Base-by-base conservation (phyloP, 2,113 vertebrate species). In the Perca fluviatilis region DNA sequence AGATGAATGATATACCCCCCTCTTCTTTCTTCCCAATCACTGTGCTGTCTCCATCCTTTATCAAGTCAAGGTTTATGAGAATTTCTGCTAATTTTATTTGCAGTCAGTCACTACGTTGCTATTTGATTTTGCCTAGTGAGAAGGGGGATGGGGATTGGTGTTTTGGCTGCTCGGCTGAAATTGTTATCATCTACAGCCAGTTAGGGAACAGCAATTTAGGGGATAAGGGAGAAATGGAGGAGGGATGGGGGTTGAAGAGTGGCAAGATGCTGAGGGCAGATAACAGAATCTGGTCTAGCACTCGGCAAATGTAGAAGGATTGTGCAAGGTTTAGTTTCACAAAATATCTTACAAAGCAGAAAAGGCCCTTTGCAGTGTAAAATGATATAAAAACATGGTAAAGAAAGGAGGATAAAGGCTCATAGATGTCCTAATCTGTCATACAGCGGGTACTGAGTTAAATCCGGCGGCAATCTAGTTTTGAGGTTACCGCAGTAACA, bases 31-130 rank as follows among this genome's bases (percentile, higher is more conserved):
- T 68, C 58, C n/a, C 30, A 72, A 74, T 83, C 68, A 33, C 13
- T 54, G 18, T 43, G 49, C 50, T 21, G 49, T 77, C 82, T 71
- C 58, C 23, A 73, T 82, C 95, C 94, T 95, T 97, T 97, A 97
- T 97, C 89, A 80, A 97, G 95, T 96, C 95, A 92, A 94, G 92
- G 96, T 89, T 95, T 96, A 95, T 96, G 95, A 96, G 94, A 90
- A 93, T 94, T 89, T 91, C 92, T 87, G 83, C 93, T 97, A 95
- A 97, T 97, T 96, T 95, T 18, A 82, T 93, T 91, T 96, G 93
- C 92, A 92, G 90, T 90, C 84, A 91, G 91, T 90, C 91, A 92
- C 92, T 84, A 87, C 43, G 47, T 84, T 80, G 86, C 75, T 86
- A 86, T 92, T 90, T 95, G 88, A 91, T 91, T 88, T 93, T 93